Conservation (phyloP, 2,113 vertebrate genomes). For the Alexandromys fortis region DNA sequence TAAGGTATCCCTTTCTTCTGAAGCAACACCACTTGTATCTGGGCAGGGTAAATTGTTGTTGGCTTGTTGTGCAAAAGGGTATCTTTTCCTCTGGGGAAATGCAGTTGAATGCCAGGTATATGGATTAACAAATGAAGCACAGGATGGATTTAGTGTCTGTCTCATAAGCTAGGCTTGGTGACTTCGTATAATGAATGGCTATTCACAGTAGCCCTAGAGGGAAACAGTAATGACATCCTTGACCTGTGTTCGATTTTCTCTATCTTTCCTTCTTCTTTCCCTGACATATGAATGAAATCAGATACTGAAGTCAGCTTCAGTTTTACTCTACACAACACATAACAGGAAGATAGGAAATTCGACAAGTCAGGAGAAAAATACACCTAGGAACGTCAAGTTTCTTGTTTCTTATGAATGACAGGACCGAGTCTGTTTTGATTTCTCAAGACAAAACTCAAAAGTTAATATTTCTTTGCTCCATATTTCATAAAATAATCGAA, state of each 20-base stretch:
- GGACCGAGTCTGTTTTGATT: neutral
- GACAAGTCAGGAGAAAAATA: constrained; percentile 20
- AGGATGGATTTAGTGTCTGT: neutral
- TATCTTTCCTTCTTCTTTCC: neutral
- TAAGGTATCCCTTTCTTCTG: neutral
- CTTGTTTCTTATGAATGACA: constrained; percentile 6
- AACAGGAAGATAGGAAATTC: constrained; percentile 4
- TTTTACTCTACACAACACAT: constrained; percentile 30
- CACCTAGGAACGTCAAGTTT: constrained; percentile 34
- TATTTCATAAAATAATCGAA: constrained; percentile 8
- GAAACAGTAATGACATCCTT: neutral
- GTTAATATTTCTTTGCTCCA: neutral
- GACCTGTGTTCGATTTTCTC: constrained; percentile 13
- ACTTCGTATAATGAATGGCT: neutral
- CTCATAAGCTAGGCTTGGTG: neutral
- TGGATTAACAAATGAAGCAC: neutral
- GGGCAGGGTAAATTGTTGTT: neutral
- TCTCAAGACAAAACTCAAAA: constrained; percentile 30
- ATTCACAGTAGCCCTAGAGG: neutral
- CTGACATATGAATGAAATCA: neutral
- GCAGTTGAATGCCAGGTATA: neutral
- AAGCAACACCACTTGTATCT: neutral
- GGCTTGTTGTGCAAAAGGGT: neutral
- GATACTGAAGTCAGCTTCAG: neutral
- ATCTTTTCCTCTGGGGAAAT: neutral